A percentile compares a stretch with the other conserved stretches of the same genome.
Evolutionary conservation across 2,113 vertebrate genomes (phyloP).

Genomic region (Istiophorus platypterus): DNA sequence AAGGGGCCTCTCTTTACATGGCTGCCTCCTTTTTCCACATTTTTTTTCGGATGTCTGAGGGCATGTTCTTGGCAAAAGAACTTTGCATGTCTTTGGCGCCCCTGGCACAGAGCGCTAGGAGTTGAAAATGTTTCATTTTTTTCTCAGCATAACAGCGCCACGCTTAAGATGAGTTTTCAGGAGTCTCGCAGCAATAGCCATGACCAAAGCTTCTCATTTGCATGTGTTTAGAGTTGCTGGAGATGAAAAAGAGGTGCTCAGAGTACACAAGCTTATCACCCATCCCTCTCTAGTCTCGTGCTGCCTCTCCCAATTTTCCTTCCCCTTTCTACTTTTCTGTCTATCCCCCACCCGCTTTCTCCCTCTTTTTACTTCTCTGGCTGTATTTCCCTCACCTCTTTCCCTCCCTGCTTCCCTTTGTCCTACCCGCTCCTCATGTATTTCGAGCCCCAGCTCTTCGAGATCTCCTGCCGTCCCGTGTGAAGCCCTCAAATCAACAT

Average conservation of each 20-base stretch:
- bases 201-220: constrained; percentile 40
- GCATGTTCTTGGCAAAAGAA: constrained; percentile 63
- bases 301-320: constrained; percentile 9
- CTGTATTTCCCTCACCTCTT: constrained; percentile 8
- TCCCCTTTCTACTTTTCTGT: neutral
- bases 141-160: constrained; percentile 26
- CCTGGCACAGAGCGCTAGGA: constrained; percentile 7
- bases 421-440: constrained; percentile 15
- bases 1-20: constrained; percentile 56
- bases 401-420: neutral
- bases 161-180: constrained; percentile 43
- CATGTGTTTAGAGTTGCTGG: constrained; percentile 40
- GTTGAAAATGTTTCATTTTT: constrained; percentile 54
- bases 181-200: constrained; percentile 32
- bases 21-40: constrained; percentile 38
- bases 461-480: constrained; percentile 40
- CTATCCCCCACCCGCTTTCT: neutral
- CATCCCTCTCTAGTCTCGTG: constrained; percentile 29
- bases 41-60: constrained; percentile 58
- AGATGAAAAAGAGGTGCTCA: constrained; percentile 47
- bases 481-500: constrained; percentile 69
- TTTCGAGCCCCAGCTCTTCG: constrained; percentile 21
- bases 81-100: constrained; percentile 59
- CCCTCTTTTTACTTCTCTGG: constrained; percentile 11
- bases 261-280: constrained; percentile 40